Conservation (phyloP, 1,140 invertebrate genomes). For the Drosophila auraria region DNA sequence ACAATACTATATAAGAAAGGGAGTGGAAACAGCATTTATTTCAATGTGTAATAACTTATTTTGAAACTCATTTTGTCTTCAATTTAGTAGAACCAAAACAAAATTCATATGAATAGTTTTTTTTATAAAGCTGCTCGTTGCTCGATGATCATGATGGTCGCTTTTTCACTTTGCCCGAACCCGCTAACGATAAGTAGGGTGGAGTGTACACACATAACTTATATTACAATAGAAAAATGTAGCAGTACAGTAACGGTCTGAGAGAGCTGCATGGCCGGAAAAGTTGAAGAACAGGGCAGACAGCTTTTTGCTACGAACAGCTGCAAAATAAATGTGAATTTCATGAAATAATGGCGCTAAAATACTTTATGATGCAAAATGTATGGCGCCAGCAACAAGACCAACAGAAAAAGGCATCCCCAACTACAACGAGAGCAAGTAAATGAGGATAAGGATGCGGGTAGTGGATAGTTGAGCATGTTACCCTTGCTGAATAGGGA, state of each 20-base stretch:
- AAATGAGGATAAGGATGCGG: constrained; percentile 23
- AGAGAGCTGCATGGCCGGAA: constrained; percentile 13
- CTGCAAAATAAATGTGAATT: constrained; percentile 78
- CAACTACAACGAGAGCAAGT: constrained; percentile 35
- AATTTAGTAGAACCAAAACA: constrained; percentile 5
- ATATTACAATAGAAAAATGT: constrained; percentile 26
- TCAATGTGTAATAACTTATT: not conserved
- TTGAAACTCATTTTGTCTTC: not conserved
- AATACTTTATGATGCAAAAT: constrained; percentile 79
- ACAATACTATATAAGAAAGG: too few species aligned
- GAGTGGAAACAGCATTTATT: too few species aligned
- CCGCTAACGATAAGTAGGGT: constrained; percentile 22
- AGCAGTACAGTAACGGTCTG: constrained; percentile 4
- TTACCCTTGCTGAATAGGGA: not conserved
- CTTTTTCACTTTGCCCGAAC: constrained; percentile 12
- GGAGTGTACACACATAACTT: constrained; percentile 1
- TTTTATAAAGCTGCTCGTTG: constrained; percentile 8
- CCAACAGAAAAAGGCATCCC: constrained; percentile 26
- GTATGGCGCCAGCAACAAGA: constrained; percentile 39
- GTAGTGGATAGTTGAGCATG: not conserved
- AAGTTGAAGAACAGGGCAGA: constrained; percentile 25
- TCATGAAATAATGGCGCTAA: constrained; percentile 77
- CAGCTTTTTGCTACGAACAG: constrained; percentile 58
- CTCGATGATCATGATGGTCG: constrained; percentile 13
- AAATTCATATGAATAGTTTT: constrained; percentile 8